Conservation (phyloP, 1,140 invertebrate species). For the Drosophila saltans region DNA sequence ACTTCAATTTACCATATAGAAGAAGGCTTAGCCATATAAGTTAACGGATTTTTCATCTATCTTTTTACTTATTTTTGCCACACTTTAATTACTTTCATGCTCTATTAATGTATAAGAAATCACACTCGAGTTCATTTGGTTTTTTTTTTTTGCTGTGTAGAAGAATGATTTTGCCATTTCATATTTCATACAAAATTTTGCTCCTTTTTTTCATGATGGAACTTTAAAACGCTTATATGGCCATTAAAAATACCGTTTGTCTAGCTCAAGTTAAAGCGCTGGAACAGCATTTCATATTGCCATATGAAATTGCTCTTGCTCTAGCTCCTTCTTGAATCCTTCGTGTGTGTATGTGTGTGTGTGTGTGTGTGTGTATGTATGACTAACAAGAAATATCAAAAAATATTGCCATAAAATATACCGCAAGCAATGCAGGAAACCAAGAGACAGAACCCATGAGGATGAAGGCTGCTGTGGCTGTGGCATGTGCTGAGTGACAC, state of each 20-base stretch:
- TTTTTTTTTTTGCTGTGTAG: neutral
- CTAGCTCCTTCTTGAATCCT: neutral
- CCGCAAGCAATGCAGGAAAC: constrained; percentile 28
- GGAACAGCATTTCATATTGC: constrained; percentile 50
- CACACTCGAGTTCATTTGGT: no score
- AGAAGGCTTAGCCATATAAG: no score
- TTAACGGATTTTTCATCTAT: no score
- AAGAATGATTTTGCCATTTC: neutral
- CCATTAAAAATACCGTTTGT: constrained; percentile 39
- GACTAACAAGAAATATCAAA: constrained; percentile 61
- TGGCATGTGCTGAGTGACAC: constrained; percentile 61
- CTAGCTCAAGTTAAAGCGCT: constrained; percentile 19
- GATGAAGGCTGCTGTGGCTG: constrained; percentile 20
- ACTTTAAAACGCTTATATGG: constrained; percentile 18
- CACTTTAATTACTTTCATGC: no score
- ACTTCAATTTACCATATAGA: no score
- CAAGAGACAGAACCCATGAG: constrained; percentile 19
- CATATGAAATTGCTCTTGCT: constrained; percentile 44
- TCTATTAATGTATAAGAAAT: no score
- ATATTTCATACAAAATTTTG: neutral
- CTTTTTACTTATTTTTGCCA: no score
- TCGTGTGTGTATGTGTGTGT: no score
- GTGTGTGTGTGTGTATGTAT: neutral
- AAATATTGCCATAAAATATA: constrained; percentile 77
- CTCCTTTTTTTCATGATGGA: neutral